A percentile compares a stretch with the other conserved stretches of the same genome.
Evolutionary conservation across 2,888 invertebrate genomes (phyloP).

Genomic region (Chrysolina oricalcia): DNA sequence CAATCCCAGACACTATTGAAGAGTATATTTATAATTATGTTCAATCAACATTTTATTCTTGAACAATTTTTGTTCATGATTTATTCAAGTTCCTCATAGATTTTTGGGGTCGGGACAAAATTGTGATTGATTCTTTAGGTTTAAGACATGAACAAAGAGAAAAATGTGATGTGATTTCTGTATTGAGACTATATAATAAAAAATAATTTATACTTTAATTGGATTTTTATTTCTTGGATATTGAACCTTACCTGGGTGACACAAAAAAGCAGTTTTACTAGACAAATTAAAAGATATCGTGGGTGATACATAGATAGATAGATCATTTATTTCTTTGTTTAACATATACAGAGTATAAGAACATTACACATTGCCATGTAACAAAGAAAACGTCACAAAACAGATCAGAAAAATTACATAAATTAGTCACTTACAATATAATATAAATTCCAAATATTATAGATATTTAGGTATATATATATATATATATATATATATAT

Average conservation of each 20-base stretch:
- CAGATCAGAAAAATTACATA: too few species aligned
- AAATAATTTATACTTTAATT: slow-evolving; percentile 12
- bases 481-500: too few species aligned
- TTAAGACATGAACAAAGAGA: slow-evolving; percentile 26
- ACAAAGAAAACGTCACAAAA: too few species aligned
- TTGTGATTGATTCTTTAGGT: slow-evolving; percentile 21
- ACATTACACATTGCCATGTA: too few species aligned
- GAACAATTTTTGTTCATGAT: background rate
- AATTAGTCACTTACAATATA: too few species aligned
- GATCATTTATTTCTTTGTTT: too few species aligned
- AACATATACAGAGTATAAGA: too few species aligned
- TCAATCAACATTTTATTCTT: background rate
- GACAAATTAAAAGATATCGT: too few species aligned
- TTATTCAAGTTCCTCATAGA: background rate
- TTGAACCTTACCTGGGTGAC: background rate
- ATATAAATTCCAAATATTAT: too few species aligned
- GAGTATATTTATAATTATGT: background rate
- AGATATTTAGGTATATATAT: too few species aligned
- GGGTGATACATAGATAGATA: too few species aligned
- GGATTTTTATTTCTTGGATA: background rate
- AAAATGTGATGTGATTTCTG: slow-evolving; percentile 17
- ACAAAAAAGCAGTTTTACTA: background rate
- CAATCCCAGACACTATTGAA: too few species aligned
- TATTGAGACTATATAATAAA: slow-evolving; percentile 8
- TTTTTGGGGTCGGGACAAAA: background rate